Base-by-base conservation (phyloP, 2,888 invertebrate species). In the Linyphia triangularis region DNA sequence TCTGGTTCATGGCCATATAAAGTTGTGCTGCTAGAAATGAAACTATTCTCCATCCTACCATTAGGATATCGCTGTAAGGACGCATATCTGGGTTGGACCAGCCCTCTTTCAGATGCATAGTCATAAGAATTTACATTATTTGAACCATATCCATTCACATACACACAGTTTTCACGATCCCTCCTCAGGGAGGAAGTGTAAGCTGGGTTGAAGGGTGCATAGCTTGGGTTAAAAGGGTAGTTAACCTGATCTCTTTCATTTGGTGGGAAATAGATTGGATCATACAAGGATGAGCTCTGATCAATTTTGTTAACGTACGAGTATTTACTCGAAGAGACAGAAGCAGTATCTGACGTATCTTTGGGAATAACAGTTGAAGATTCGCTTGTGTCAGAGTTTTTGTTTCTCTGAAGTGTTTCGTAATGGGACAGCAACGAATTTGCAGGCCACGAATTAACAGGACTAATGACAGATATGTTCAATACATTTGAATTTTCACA, bases 401-500 rank as follows among this genome's bases (percentile, higher is more conserved):
- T 88, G 22, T 79, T 30, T 28, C 33, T 78, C 37, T 73, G 70
- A 1, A 81, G 33, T 10, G 86, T 73, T 24, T 88, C 86, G n/a
- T 81, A 88, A n/a, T 82, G 86, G 2, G 86, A 75, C 30, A 83
- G 16, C 26, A 88, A 26, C 0, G 83, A 78, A 26, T 78, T 40
- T 4, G 83, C 88, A 30, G 70, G 40, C 88, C 88, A 88, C 1
- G 88, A 88, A 57, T 77, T 78, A 4, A 88, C 72, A 10, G 88
- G 88, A 33, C 88, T 88, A 5, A 88, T 88, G 19, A 72, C 75
- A 9, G 88, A 88, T 72, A 81, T 28, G 24, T 81, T 86, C 24
- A 57, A 26, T 7, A 28, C 24, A 26, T 78, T 81, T 16, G 26
- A 81, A 26, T 67, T 59, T 5, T 67, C 43, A 26, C 59, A 81